phyloP scores from a whole-genome alignment of 2,888 invertebrate genomes.

The Scaptomyza caliginosa region DNA sequence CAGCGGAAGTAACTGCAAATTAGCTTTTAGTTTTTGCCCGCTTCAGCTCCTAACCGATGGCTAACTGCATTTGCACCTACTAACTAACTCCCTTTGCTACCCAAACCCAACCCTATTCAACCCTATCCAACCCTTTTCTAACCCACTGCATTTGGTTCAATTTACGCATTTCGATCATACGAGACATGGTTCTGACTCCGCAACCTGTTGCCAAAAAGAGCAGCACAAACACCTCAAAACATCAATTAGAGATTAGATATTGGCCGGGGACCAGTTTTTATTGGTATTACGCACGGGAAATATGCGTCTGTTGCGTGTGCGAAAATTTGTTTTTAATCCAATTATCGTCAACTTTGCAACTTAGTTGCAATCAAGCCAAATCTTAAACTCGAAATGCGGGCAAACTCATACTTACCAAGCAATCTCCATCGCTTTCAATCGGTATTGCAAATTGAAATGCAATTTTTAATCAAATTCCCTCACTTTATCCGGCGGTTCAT shows the following conservation, averaged over 20 bases:
- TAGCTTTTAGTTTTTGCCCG: slow-evolving; percentile 82
- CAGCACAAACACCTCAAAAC: not conserved
- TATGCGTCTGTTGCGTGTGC: slow-evolving; percentile 62
- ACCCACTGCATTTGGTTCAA: slow-evolving; percentile 4
- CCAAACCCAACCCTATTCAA: no score
- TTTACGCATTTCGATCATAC: slow-evolving; percentile 42
- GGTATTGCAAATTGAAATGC: slow-evolving; percentile 2
- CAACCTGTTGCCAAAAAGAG: slow-evolving; percentile 19
- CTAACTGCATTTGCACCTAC: slow-evolving; percentile 4
- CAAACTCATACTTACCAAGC: not conserved
- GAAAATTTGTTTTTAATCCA: slow-evolving; percentile 64
- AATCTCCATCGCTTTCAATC: slow-evolving; percentile 18
- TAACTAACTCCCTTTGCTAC: not conserved
- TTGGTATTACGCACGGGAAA: slow-evolving; percentile 58
- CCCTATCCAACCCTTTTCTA: no score
- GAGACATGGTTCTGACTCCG: no score
- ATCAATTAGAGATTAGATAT: slow-evolving; percentile 38
- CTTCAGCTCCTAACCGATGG: slow-evolving; percentile 22
- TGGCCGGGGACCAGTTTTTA: not conserved
- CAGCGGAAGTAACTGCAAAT: slow-evolving; percentile 83
- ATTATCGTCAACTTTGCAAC: slow-evolving; percentile 44
- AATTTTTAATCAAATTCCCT: no score
- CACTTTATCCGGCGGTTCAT: no score
- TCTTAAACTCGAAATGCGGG: slow-evolving; percentile 7
- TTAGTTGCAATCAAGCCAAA: slow-evolving; percentile 20